These are phyloP conservation scores for Triplophysa bombifrons DNA, from an alignment of 2,797 vertebrate species.

Conservation along the genomic window DNA sequence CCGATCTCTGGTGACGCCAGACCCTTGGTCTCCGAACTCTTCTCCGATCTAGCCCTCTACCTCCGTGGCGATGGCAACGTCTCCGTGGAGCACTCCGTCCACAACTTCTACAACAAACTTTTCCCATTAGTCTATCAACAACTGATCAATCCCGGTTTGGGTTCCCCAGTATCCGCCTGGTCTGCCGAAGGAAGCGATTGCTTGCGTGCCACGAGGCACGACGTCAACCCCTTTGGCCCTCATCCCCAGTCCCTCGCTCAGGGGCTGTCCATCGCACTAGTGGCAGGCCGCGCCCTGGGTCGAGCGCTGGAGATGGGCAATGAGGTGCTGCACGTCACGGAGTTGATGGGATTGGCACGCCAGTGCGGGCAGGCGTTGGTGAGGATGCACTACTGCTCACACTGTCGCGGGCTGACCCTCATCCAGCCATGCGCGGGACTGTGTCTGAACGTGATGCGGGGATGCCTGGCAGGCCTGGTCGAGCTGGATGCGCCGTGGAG, in stretches of 20 bases:
- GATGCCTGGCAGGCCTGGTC: constrained; percentile 85
- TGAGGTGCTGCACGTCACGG: constrained; percentile 82
- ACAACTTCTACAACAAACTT: constrained; percentile 83
- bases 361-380: constrained; percentile 84
- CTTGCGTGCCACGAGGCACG: constrained; percentile 81
- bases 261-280: constrained; percentile 76
- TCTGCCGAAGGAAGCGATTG: constrained; percentile 72
- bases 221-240: constrained; percentile 83
- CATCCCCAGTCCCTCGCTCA: constrained; percentile 78
- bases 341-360: constrained; percentile 74
- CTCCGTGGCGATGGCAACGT: constrained; percentile 76
- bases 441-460: constrained; percentile 88
- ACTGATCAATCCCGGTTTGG: constrained; percentile 83
- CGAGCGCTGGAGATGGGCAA: constrained; percentile 77
- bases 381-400: constrained; percentile 90
- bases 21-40: constrained; percentile 81
- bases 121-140: constrained; percentile 88
- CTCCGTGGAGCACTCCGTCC: constrained; percentile 76
- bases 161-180: constrained; percentile 57
- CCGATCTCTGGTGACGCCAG: constrained; percentile 80
- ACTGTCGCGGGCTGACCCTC: constrained; percentile 87
- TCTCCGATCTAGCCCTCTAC: constrained; percentile 80
- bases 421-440: constrained; percentile 86
- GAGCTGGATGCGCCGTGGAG: constrained; percentile 85
- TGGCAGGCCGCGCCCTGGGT: constrained; percentile 78